Percentiles rank a stretch among this genome's conserved stretches.
Evolutionary conservation across 2,888 invertebrate species (phyloP).

Genomic region (Metalampra italica): DNA sequence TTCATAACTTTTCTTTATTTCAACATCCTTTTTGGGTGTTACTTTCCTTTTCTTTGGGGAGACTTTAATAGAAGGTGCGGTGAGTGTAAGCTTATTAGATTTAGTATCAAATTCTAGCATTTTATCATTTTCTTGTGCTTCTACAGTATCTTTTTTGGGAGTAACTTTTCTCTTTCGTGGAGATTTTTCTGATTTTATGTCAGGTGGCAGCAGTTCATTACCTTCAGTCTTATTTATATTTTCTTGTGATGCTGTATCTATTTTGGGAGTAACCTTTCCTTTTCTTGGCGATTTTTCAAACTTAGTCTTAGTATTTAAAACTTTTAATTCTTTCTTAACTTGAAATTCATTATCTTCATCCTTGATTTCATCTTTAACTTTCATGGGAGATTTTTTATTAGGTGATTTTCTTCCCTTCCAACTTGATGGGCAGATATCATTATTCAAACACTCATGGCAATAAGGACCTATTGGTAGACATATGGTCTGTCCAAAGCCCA

Average conservation of each 20-base stretch:
- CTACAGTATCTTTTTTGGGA: conserved; percentile 10
- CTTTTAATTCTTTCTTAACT: conserved; percentile 7
- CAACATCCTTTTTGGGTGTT: conserved; percentile 2
- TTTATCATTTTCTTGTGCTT: not conserved
- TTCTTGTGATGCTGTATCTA: conserved; percentile 4
- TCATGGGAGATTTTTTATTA: conserved; percentile 45
- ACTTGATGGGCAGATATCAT: conserved; percentile 86
- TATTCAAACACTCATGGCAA: conserved; percentile 91
- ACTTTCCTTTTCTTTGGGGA: conserved; percentile 15
- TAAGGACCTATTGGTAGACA: conserved; percentile 91
- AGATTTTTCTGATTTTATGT: not conserved
- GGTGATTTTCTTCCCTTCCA: conserved; percentile 56
- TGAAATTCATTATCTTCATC: conserved; percentile 11
- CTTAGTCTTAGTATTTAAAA: no score
- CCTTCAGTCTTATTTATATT: not conserved
- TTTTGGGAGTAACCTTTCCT: conserved; percentile 1
- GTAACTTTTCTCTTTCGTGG: conserved; percentile 15
- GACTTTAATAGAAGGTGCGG: conserved; percentile 13
- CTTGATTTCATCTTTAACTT: conserved; percentile 27
- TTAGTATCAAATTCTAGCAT: conserved; percentile 12
- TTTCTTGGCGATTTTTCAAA: conserved; percentile 6
- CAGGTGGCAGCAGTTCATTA: not conserved
- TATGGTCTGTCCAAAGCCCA: conserved; percentile 98
- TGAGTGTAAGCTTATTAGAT: not conserved
- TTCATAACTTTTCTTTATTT: not conserved